phyloP scores from a whole-genome alignment of 2,888 invertebrate genomes.

The Lithophane semibrunnea region DNA sequence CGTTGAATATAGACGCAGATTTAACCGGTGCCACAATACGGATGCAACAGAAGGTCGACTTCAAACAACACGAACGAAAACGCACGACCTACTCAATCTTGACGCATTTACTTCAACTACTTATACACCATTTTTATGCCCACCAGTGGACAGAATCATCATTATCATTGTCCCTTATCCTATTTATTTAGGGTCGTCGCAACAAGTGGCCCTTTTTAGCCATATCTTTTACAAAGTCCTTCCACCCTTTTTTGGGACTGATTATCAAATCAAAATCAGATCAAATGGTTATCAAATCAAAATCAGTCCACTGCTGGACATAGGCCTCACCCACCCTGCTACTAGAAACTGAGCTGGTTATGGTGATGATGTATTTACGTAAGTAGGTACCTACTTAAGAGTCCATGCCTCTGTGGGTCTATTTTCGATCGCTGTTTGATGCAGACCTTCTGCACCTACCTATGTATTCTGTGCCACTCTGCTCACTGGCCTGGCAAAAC shows the following conservation, averaged over 20 bases:
- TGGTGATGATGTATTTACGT: neutral
- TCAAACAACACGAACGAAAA: neutral
- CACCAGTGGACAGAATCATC: neutral
- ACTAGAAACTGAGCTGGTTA: neutral
- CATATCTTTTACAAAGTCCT: too few relatives aligned
- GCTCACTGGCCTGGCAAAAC: constrained; percentile 67
- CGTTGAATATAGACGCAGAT: constrained; percentile 46
- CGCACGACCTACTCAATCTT: neutral
- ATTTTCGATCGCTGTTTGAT: neutral
- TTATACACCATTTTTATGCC: too few relatives aligned
- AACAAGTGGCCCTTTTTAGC: too few relatives aligned
- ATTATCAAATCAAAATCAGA: neutral
- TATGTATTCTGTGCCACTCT: neutral
- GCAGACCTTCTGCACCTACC: constrained; percentile 5
- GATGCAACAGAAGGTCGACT: neutral
- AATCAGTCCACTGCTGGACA: neutral
- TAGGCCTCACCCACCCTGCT: neutral
- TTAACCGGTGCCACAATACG: constrained; percentile 21
- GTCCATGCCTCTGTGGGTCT: neutral
- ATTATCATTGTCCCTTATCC: too few relatives aligned
- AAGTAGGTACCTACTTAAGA: neutral
- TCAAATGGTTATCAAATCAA: neutral
- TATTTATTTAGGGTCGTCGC: too few relatives aligned
- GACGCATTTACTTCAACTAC: neutral
- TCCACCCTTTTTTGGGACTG: neutral